These are phyloP conservation scores for Rhynchonema sp. DNA, from an alignment of 2,888 invertebrate genomes.

Conservation along the genomic window DNA sequence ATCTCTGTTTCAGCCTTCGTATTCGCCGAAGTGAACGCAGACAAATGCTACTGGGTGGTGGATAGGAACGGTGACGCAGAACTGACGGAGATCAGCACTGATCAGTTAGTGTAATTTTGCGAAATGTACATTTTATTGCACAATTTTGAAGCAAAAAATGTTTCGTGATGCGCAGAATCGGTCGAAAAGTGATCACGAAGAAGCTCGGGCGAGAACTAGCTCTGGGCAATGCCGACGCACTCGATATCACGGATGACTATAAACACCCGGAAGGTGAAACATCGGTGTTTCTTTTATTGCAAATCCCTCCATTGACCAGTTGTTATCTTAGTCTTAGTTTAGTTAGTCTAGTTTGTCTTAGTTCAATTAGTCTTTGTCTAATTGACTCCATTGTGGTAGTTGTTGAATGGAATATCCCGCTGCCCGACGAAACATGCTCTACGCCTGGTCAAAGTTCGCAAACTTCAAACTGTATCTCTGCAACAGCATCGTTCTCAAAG, in stretches of 20 bases:
- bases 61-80: constrained; percentile 37
- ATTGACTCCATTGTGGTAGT: no score
- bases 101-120: not conserved
- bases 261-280: constrained; percentile 40
- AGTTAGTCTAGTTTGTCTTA: no score
- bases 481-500: no score
- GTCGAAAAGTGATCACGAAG: constrained; percentile 65
- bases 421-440: no score
- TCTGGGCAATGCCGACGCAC: constrained; percentile 49
- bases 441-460: no score
- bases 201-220: constrained; percentile 36
- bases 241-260: constrained; percentile 57
- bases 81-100: not conserved
- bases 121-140: not conserved
- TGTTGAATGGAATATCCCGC: no score
- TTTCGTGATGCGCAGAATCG: constrained; percentile 42
- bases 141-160: not conserved
- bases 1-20: no score
- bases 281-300: not conserved
- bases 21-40: constrained; percentile 82
- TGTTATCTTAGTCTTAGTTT: no score
- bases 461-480: no score
- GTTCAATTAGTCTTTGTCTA: no score
- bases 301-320: no score
- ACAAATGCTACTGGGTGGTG: constrained; percentile 71